Percentiles rank a stretch among this genome's conserved stretches.
Conservation (phyloP, 2,888 invertebrate genomes). For the Lepidocyrtinus sp. region DNA sequence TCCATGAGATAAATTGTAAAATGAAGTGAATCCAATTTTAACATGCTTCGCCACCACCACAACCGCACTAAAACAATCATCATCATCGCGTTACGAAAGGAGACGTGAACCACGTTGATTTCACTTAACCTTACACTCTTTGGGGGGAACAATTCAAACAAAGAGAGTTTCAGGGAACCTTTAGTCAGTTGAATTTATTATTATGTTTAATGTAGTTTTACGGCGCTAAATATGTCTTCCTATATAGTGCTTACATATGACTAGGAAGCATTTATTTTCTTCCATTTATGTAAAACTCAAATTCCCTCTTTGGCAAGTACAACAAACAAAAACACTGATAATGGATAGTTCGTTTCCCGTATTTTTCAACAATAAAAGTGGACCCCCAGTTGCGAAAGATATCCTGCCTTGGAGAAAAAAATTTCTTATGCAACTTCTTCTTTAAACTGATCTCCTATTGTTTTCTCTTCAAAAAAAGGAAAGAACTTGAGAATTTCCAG, state of each 20-base stretch:
- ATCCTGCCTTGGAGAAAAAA: slow-evolving; percentile 30
- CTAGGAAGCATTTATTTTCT: no score
- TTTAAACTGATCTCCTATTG: slow-evolving; percentile 2
- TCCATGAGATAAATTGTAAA: no score
- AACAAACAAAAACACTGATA: background rate
- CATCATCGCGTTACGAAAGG: background rate
- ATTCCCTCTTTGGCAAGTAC: background rate
- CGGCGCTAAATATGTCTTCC: no score
- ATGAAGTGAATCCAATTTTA: background rate
- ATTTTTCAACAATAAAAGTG: slow-evolving; percentile 49
- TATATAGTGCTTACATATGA: background rate
- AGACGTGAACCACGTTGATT: background rate
- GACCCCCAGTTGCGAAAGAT: slow-evolving; percentile 62
- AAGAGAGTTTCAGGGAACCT: background rate
- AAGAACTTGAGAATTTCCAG: no score
- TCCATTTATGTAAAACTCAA: background rate
- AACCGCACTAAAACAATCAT: background rate
- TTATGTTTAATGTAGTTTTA: background rate
- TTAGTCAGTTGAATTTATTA: background rate
- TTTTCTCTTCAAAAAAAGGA: background rate
- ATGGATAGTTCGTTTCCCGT: slow-evolving; percentile 46
- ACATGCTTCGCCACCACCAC: background rate
- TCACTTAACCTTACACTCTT: slow-evolving; percentile 7
- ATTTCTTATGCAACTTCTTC: background rate
- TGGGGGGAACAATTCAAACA: background rate